phyloP scores from a whole-genome alignment of 1,140 invertebrate species.

The Papilio polytes region DNA sequence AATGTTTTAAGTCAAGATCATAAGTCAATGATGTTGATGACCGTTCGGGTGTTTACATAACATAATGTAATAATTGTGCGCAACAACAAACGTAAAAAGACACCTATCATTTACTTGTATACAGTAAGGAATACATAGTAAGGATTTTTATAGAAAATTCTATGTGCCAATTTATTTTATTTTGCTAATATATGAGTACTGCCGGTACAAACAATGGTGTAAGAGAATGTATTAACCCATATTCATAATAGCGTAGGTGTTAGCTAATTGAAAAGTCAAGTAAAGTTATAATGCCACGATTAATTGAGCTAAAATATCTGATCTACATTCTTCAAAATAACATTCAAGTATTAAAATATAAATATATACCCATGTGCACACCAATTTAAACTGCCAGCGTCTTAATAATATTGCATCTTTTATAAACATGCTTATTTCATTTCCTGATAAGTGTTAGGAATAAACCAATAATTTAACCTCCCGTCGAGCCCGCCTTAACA shows the following conservation, averaged over 20 bases:
- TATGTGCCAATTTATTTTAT: not conserved
- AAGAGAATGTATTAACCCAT: not conserved
- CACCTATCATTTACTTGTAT: not conserved
- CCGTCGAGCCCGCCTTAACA: conserved; percentile 41
- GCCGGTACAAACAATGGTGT: not conserved
- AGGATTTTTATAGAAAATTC: not conserved
- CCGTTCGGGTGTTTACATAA: not conserved
- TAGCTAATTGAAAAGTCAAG: not conserved
- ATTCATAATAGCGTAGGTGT: not conserved
- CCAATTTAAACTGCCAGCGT: not conserved
- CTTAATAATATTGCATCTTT: not conserved
- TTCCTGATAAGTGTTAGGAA: conserved; percentile 32
- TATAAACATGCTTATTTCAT: not conserved
- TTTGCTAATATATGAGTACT: not conserved
- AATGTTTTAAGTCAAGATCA: conserved; percentile 23
- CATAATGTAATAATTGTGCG: not conserved
- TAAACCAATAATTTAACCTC: conserved; percentile 44
- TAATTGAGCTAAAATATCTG: not conserved
- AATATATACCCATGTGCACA: not conserved
- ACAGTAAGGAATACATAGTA: too few relatives aligned
- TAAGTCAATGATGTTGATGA: not conserved
- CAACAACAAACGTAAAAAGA: not conserved
- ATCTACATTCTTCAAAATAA: not conserved
- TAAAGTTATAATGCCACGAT: not conserved
- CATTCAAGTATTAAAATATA: not conserved